Evolutionary conservation across 2,113 vertebrate species (phyloP).

Genomic region (Acrocephalus kingi): DNA sequence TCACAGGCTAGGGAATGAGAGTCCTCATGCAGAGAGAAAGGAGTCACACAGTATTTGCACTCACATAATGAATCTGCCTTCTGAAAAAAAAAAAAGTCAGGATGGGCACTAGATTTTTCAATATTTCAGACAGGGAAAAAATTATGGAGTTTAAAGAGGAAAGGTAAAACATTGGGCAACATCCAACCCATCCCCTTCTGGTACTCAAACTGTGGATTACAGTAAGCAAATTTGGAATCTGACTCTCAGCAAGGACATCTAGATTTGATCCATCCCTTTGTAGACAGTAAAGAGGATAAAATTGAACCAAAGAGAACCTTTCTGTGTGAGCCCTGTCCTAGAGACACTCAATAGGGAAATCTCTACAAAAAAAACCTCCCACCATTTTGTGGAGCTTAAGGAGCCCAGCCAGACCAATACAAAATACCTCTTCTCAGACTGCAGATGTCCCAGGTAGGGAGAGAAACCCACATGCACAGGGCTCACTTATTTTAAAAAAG

Average conservation of each 20-base stretch:
- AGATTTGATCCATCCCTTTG: not conserved
- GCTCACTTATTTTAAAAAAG: not conserved
- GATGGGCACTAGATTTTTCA: not conserved
- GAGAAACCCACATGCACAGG: rapidly evolving
- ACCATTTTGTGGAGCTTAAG: not conserved
- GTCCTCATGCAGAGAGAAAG: not conserved
- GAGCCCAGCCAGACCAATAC: not conserved
- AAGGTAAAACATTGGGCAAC: not conserved
- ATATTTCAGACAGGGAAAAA: not conserved
- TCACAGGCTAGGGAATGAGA: not conserved
- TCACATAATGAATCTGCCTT: not conserved
- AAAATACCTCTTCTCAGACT: not conserved
- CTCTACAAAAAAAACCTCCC: rapidly evolving
- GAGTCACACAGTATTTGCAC: not conserved
- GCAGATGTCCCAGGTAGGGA: not conserved
- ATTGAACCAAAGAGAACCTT: not conserved
- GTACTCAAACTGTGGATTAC: not conserved
- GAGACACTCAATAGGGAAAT: not conserved
- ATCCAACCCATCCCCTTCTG: not conserved
- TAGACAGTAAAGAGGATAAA: not conserved
- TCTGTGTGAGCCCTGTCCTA: not conserved
- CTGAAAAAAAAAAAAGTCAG: not conserved
- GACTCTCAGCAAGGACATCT: not conserved
- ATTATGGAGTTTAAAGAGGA: not conserved
- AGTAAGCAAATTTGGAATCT: not conserved